Percentiles rank a stretch among this genome's conserved stretches.
Evolutionary conservation across 2,797 vertebrate genomes (phyloP).

Genomic region (Myripristis jacobus): DNA sequence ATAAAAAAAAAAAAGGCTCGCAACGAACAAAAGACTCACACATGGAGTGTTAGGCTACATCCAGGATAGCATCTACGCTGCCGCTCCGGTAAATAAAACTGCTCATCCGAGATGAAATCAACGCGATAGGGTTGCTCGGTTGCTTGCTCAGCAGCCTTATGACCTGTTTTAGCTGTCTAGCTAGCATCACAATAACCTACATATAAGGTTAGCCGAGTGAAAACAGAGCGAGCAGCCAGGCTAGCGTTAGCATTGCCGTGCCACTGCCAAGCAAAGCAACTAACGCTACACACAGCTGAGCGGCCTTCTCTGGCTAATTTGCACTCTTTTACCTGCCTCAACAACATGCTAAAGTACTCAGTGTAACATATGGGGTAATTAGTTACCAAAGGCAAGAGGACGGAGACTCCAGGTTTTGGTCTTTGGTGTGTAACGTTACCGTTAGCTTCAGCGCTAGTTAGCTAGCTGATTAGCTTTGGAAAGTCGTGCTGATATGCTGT

Average conservation of each 20-base stretch:
- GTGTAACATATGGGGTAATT: not conserved
- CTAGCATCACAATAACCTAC: slow-evolving; percentile 82
- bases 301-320: not conserved
- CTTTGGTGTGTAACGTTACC: slow-evolving; percentile 30
- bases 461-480: slow-evolving; percentile 53
- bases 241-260: slow-evolving; percentile 68
- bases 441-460: slow-evolving; percentile 22
- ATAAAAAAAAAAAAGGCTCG: slow-evolving; percentile 27
- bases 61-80: slow-evolving; percentile 2
- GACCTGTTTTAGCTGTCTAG: slow-evolving; percentile 76
- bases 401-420: slow-evolving; percentile 6
- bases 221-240: slow-evolving; percentile 44
- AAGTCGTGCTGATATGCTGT: slow-evolving; percentile 62
- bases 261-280: slow-evolving; percentile 10
- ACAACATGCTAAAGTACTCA: fast-evolving
- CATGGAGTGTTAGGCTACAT: not conserved
- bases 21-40: slow-evolving; percentile 54
- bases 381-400: no score
- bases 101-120: slow-evolving; percentile 41
- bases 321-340: fast-evolving
- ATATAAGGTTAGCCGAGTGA: slow-evolving; percentile 34
- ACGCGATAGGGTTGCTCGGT: slow-evolving; percentile 12
- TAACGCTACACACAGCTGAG: not conserved
- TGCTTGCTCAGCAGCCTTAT: slow-evolving; percentile 48
- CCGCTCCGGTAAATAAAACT: slow-evolving; percentile 35